Evolutionary conservation across 2,113 vertebrate genomes (phyloP).

Genomic region (Oreocharis arfaki): DNA sequence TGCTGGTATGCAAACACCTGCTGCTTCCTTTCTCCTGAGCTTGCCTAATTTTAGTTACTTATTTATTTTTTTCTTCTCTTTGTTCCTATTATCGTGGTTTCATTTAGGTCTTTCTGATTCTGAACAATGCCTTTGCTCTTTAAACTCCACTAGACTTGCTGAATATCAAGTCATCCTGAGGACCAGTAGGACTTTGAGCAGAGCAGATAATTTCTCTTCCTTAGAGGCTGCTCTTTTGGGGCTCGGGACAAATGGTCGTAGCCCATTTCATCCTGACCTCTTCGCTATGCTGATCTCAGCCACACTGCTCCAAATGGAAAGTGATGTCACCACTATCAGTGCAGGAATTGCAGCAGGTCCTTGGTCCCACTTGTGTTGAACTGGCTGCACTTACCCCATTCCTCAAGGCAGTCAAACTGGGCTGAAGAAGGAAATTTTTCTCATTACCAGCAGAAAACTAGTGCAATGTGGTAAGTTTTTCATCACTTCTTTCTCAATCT

Average conservation of each 20-base stretch:
- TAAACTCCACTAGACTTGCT: neutral
- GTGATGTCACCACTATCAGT: neutral
- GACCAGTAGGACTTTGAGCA: neutral
- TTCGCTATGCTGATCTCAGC: neutral
- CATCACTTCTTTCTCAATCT: slow-evolving; percentile 8
- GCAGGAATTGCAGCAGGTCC: neutral
- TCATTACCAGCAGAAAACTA: neutral
- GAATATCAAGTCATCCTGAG: neutral
- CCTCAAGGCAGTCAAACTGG: neutral
- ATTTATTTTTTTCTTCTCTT: neutral
- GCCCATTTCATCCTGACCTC: neutral
- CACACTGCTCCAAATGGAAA: neutral
- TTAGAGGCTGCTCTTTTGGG: neutral
- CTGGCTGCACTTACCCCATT: neutral
- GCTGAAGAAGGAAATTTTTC: neutral
- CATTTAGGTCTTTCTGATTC: neutral
- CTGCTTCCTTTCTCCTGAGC: slow-evolving; percentile 25
- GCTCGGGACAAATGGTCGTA: neutral
- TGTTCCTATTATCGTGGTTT: neutral
- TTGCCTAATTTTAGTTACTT: neutral
- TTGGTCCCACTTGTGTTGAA: neutral
- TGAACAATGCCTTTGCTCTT: neutral
- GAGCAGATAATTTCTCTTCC: neutral
- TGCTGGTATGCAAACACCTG: slow-evolving; percentile 47
- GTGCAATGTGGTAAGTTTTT: neutral